Evolutionary conservation across 2,113 vertebrate species (phyloP).

Genomic region (Nymphicus hollandicus): DNA sequence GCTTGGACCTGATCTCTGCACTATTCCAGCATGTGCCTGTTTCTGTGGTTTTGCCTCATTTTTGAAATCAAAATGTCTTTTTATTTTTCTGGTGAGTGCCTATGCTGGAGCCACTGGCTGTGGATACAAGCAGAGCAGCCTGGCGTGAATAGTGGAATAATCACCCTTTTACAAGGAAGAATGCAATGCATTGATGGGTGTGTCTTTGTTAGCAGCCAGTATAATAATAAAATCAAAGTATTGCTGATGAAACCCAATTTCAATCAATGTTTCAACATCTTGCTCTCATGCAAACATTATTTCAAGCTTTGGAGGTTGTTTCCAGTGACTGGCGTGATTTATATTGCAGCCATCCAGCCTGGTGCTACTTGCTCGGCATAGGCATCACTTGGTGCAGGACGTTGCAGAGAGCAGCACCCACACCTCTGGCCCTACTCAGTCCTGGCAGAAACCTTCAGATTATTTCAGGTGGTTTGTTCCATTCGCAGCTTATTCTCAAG

Average conservation of each 20-base stretch:
- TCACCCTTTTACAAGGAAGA: slow-evolving; percentile 29
- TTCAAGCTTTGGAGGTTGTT: background rate
- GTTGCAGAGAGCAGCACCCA: background rate
- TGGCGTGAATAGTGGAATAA: slow-evolving; percentile 6
- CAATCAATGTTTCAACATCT: slow-evolving; percentile 37
- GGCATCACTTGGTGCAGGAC: background rate
- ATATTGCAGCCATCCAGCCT: accelerated
- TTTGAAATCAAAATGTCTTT: slow-evolving; percentile 33
- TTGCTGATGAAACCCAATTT: background rate
- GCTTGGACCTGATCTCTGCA: background rate
- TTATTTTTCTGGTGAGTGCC: background rate
- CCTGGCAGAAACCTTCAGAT: background rate
- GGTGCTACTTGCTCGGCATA: background rate
- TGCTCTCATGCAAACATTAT: background rate
- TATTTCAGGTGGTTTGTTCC: background rate
- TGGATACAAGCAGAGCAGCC: background rate
- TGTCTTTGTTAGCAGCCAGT: slow-evolving; percentile 38
- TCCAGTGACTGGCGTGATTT: accelerated
- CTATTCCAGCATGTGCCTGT: slow-evolving; percentile 26
- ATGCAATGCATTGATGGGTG: background rate
- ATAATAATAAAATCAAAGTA: slow-evolving; percentile 20
- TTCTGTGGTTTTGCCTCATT: slow-evolving; percentile 20
- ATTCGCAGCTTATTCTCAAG: background rate
- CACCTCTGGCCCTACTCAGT: accelerated
- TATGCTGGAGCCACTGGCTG: background rate